Base-by-base conservation (phyloP, 2,797 vertebrate species). In the Manis crassicaudata region DNA sequence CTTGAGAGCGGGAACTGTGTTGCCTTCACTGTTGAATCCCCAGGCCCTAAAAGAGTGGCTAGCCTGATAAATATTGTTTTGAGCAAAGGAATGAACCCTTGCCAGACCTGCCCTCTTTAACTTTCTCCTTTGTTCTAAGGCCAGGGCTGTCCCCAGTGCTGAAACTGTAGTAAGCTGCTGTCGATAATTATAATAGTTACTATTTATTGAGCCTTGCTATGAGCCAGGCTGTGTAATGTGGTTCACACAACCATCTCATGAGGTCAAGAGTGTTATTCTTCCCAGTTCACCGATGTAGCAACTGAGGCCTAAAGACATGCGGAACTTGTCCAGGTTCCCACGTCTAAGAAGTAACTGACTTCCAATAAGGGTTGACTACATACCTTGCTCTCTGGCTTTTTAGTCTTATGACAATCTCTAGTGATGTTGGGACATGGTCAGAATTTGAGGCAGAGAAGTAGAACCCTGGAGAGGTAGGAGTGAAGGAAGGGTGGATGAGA, bases 371-470 rank as follows among this genome's bases (percentile, higher is more conserved):
- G 11, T 63, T 90, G 37, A 54, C 18, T 16, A 21, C 17, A 40
- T 67, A 80, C 27, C 6, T 82, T 79, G 50, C 52, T 93, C 18
- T 83, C 29, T 89, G 27, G 17, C 23, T 92, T 92, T 91, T 92
- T 91, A 68, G 25, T 85, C 27, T 85, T 95, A 81, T 35, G 58
- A 37, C 43, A 92, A 85, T 21, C 32, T 89, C 35, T 65, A 90
- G 21, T 27, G 29, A 54, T 65, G 4, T 70, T 52, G 3, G 40
- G 21, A 76, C 32, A 92, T 68, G 23, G 25, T 40, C 35, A 94
- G 82, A 88, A 77, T 83, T 68, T 83, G 84, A 97, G 65, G 8
- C 35, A 89, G 17, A 90, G 7, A n/a, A 84, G 21, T 58, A 89
- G 20, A 85, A 40, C 10, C 35, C 76, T 82, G 63, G 72, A 92